Percentiles rank a stretch among this genome's conserved stretches.
Evolutionary conservation across 2,888 invertebrate genomes (phyloP).

Genomic region (Hipparchia semele): DNA sequence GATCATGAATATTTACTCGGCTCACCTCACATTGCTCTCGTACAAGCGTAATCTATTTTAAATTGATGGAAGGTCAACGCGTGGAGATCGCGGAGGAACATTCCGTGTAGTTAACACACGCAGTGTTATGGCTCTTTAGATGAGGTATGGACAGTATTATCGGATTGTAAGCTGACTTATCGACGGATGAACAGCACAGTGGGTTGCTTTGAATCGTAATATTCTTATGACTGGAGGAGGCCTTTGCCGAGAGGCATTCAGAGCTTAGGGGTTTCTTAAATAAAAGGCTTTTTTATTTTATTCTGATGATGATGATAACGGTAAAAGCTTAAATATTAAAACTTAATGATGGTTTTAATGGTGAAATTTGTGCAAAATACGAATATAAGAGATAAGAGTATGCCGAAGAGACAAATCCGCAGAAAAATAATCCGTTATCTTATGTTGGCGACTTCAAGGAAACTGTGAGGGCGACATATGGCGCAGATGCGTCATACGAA

Average conservation of each 20-base stretch:
- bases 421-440: conserved; percentile 34
- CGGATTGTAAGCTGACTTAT: conserved; percentile 14
- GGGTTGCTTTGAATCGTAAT: neutral
- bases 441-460: conserved; percentile 71
- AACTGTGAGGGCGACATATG: conserved; percentile 68
- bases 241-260: too few relatives aligned
- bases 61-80: conserved; percentile 75
- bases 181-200: neutral
- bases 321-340: too few relatives aligned
- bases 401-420: conserved; percentile 23
- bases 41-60: conserved; percentile 67
- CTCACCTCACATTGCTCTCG: conserved; percentile 34
- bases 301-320: too few relatives aligned
- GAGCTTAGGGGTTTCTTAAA: too few relatives aligned
- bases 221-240: neutral
- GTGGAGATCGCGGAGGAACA: conserved; percentile 51
- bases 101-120: conserved; percentile 48
- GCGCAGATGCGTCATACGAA: conserved; percentile 67
- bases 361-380: too few relatives aligned
- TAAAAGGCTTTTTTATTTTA: too few relatives aligned
- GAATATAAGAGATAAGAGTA: too few relatives aligned
- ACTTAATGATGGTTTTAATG: too few relatives aligned
- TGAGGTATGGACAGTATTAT: conserved; percentile 44
- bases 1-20: conserved; percentile 27
- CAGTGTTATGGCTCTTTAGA: conserved; percentile 41